Conservation (phyloP, 2,888 invertebrate species). For the Eretmocerus hayati region DNA sequence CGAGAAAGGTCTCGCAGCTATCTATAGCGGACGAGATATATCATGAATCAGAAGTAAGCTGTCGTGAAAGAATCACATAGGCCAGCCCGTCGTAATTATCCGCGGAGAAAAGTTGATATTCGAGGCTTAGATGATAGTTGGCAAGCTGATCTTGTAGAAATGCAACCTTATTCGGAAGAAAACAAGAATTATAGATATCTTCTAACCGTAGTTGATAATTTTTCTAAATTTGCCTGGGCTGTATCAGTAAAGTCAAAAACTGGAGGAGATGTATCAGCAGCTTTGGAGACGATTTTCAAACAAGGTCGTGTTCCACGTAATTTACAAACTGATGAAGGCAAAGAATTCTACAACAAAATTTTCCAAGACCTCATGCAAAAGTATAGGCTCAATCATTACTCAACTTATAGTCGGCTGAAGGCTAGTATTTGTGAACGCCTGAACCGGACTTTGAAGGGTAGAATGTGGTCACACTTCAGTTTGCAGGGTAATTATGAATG, state of each 20-base stretch:
- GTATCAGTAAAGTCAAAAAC: conserved; percentile 15
- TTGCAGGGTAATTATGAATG: conserved; percentile 3
- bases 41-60: neutral
- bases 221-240: conserved; percentile 39
- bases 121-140: neutral
- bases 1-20: too few relatives aligned
- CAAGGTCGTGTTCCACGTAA: conserved; percentile 19
- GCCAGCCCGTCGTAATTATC: neutral
- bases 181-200: conserved; percentile 29
- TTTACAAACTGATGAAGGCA: conserved; percentile 23
- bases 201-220: conserved; percentile 40
- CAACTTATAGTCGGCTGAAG: conserved; percentile 27
- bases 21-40: too few relatives aligned
- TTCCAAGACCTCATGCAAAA: conserved; percentile 14
- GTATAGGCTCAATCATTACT: conserved; percentile 19
- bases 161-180: neutral
- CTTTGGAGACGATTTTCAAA: conserved; percentile 20
- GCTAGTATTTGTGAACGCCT: conserved; percentile 34
- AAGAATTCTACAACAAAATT: conserved; percentile 7
- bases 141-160: conserved; percentile 1
- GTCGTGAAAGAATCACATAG: neutral
- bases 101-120: neutral
- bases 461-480: conserved; percentile 8
- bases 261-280: conserved; percentile 27
- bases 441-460: conserved; percentile 26